phyloP scores from a whole-genome alignment of 2,888 invertebrate genomes.

The Drosophila multiciliata region DNA sequence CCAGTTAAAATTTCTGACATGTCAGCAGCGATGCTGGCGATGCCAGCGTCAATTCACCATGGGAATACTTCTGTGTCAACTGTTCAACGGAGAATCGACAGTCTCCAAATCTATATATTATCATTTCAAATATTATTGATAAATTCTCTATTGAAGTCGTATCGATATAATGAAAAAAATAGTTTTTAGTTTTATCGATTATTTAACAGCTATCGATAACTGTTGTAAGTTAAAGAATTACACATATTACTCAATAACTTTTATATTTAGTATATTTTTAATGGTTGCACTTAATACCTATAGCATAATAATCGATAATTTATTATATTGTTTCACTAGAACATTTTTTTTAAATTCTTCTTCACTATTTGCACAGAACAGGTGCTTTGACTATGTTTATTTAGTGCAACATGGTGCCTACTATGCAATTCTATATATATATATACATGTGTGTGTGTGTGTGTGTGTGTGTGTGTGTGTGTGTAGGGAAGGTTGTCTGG shows the following conservation, averaged over 20 bases:
- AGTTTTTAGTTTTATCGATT: not conserved
- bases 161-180: not conserved
- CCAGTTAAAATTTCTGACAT: constrained; percentile 80
- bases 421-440: not conserved
- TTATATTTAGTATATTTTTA: not conserved
- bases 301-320: constrained; percentile 1
- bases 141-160: not conserved
- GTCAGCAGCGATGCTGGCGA: constrained; percentile 65
- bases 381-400: not conserved
- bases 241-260: not conserved
- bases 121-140: not conserved
- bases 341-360: not conserved
- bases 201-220: not conserved
- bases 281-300: not conserved
- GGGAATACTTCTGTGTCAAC: constrained; percentile 31
- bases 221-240: not conserved
- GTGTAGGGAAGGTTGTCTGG: constrained; percentile 30
- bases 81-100: constrained; percentile 6
- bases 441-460: constrained; percentile 4
- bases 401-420: constrained; percentile 22
- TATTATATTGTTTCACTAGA: not conserved
- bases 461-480: constrained; percentile 2
- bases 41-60: constrained; percentile 51
- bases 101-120: not conserved
- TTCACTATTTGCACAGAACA: not conserved